phyloP scores from a whole-genome alignment of 2,797 vertebrate species.

The Paratrypauchen microcephalus region DNA sequence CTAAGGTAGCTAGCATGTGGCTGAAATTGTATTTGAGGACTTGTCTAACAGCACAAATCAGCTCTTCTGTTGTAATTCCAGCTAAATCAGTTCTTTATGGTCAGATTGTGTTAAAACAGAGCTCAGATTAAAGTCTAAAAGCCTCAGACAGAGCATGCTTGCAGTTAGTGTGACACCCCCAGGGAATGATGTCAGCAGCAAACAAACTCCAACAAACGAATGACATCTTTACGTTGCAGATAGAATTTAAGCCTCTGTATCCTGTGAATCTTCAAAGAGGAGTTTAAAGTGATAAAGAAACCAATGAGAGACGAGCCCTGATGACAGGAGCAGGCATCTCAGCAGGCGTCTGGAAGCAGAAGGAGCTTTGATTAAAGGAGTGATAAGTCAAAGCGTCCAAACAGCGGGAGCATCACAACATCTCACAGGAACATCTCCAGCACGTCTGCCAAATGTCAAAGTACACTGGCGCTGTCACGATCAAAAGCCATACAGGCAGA shows the following conservation, averaged over 20 bases:
- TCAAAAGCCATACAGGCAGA: conserved; percentile 27
- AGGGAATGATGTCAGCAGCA: too few species aligned
- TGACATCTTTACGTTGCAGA: not conserved
- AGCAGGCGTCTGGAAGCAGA: conserved; percentile 26
- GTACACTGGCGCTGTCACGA: conserved; percentile 26
- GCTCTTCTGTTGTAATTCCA: too few species aligned
- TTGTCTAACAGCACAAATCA: too few species aligned
- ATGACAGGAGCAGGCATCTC: conserved; percentile 15
- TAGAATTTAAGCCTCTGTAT: not conserved
- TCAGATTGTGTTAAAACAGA: too few species aligned
- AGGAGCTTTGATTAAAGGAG: conserved; percentile 42
- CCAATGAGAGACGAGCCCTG: conserved; percentile 15
- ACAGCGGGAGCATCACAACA: conserved; percentile 42
- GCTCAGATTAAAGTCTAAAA: too few species aligned
- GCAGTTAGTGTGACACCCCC: too few species aligned
- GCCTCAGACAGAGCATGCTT: too few species aligned
- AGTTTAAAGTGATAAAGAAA: conserved; percentile 5
- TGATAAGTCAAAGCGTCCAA: conserved; percentile 46
- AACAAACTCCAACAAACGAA: not conserved
- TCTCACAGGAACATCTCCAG: conserved; percentile 44
- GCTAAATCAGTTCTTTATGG: too few species aligned
- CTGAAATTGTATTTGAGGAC: too few species aligned
- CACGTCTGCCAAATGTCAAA: conserved; percentile 54
- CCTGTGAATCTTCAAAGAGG: not conserved
- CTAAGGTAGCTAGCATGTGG: too few species aligned